Percentiles rank a stretch among this genome's conserved stretches.
Evolutionary conservation across 2,113 vertebrate genomes (phyloP).

Genomic region (Indicator maculatus): DNA sequence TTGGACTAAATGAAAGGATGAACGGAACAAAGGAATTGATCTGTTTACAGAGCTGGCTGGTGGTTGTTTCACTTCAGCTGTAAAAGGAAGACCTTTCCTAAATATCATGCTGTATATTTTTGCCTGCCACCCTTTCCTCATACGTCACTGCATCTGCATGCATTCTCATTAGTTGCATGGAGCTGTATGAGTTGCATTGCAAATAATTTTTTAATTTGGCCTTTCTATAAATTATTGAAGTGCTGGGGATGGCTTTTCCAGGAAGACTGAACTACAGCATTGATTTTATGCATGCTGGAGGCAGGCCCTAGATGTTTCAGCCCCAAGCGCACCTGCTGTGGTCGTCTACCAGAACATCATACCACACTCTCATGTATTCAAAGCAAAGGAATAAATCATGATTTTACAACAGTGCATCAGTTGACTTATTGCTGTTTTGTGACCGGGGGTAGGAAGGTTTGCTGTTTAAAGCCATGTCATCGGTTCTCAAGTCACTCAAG

Average conservation of each 20-base stretch:
- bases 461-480: slow-evolving; percentile 87
- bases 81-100: neutral
- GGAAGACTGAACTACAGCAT: neutral
- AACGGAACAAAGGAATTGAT: slow-evolving; percentile 35
- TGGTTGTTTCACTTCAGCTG: neutral
- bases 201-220: slow-evolving; percentile 13
- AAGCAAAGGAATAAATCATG: slow-evolving; percentile 97
- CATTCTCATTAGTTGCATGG: neutral
- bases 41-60: neutral
- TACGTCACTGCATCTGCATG: neutral
- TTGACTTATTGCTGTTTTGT: slow-evolving; percentile 93
- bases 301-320: slow-evolving; percentile 71
- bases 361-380: slow-evolving; percentile 78
- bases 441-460: slow-evolving; percentile 86
- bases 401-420: slow-evolving; percentile 90
- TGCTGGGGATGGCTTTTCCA: neutral
- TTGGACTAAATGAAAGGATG: neutral
- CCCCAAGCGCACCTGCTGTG: slow-evolving; percentile 83
- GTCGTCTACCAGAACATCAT: slow-evolving; percentile 83
- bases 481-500: slow-evolving; percentile 84
- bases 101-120: neutral
- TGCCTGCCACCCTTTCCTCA: neutral
- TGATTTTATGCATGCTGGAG: slow-evolving; percentile 79
- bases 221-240: slow-evolving; percentile 11
- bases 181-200: neutral